Conservation (phyloP, 2,113 vertebrate genomes). For the Atractosteus spatula region DNA sequence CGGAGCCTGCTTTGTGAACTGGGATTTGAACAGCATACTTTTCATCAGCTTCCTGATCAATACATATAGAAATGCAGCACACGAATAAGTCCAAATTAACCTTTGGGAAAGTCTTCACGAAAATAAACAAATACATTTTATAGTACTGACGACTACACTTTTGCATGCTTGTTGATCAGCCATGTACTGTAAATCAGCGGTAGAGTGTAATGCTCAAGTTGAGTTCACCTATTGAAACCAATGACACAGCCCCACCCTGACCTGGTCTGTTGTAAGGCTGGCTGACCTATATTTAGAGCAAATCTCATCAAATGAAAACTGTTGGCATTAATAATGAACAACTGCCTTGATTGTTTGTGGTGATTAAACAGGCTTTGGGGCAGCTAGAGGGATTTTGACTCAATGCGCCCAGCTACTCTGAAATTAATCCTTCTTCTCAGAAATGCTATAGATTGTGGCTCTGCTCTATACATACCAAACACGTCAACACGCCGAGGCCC, state of each 20-base stretch:
- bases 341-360: constrained; percentile 34
- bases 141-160: neutral
- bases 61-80: too few relatives aligned
- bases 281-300: constrained; percentile 34
- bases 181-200: neutral
- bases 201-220: too few relatives aligned
- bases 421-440: constrained; percentile 15
- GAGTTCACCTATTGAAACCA: constrained; percentile 3
- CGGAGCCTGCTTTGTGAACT: too few relatives aligned
- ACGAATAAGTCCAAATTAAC: too few relatives aligned
- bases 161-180: neutral
- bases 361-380: constrained; percentile 33
- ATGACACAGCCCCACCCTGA: constrained; percentile 1
- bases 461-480: neutral
- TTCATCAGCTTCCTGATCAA: too few relatives aligned
- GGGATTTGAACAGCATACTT: too few relatives aligned
- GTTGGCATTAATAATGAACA: constrained; percentile 35
- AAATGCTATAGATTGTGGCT: constrained; percentile 9
- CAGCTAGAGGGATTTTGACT: constrained; percentile 30
- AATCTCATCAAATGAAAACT: constrained; percentile 34
- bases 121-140: too few relatives aligned
- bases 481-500: neutral
- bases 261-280: constrained; percentile 1
- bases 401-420: constrained; percentile 17
- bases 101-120: too few relatives aligned